Evolutionary conservation across 2,797 vertebrate species (phyloP), one percentile per base, ranked within the genome.

Genomic region (Pipistrellus kuhlii): DNA sequence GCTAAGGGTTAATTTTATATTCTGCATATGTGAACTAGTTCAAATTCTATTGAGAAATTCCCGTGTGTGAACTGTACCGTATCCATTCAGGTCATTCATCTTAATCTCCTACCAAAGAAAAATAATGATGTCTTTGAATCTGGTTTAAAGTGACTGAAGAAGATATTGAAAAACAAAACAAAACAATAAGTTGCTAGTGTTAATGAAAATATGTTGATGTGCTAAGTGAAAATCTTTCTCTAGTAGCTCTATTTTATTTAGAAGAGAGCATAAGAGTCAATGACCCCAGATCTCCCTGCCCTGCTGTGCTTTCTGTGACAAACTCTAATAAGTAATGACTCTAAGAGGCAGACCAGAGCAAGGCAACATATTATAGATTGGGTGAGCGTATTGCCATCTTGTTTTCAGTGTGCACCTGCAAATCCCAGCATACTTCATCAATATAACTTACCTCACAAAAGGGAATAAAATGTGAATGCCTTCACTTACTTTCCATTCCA

Each of bases 141-240:
- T 89, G 92, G 96, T 86, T 96, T 96, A 82, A 93, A 88, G 13
- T 95, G 83, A 96, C 86, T 78, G 51, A 94, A 92, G 90, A 95
- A 27, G n/a, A 77, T 90, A 86, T 71, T 94, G 88, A 88, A 94
- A 84, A 66, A n/a, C n/a, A n/a, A n/a, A n/a, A n/a, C n/a, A 68
- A 90, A 88, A 75, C 44, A 94, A 91, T 93, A 84, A 82, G 84
- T 95, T 93, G 27, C 83, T 91, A 73, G 64, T 57, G 57, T 76
- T 94, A 89, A 94, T 86, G 85, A 92, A 97, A 95, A 96, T 89
- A 83, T 38, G 94, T 93, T 73, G 44, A 86, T 71, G 20, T 66
- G 25, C 68, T 94, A 92, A 93, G 30, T 95, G 64, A 94, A 93
- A 93, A 84, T 71, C 46, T 23, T 55, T 90, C 64, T 90, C 13